Evolutionary conservation across 2,888 invertebrate species (phyloP), one percentile per base, ranked within the genome.

Genomic region (Drosophila pegasa): DNA sequence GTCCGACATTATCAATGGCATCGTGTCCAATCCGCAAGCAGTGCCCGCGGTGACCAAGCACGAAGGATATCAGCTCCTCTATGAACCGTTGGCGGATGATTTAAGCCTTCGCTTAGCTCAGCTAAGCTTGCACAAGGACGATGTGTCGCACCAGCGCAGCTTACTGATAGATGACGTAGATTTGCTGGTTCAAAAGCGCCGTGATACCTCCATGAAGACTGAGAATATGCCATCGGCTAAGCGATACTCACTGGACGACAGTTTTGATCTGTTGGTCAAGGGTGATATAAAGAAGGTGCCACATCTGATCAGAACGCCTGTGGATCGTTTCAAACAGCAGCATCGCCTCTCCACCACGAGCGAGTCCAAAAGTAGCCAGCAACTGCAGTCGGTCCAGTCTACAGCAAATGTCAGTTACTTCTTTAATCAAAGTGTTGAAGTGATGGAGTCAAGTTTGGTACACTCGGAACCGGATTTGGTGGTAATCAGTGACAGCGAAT

Each of bases 1-100:
- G 85, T 94, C 94, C 0, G 91, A 92, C 37, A 93, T 94, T 61
- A 91, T 95, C 14, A 93, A 94, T 18, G 90, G 92, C 51, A 94
- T 95, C 22, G 84, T 93, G 16, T 56, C 68, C 12, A 88, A 85
- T 64, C 74, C 80, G 0, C 50, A 75, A 16, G 63, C 72, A 3
- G 55, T 16, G 58, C 83, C 52, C 14, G 55, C 48, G 27, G 43
- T 92, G 5, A 72, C 68, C 0, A 78, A 86, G 8, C 89, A 89
- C 52, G 79, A 71, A 0, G 92, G 91, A 0, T 82, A 79, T 58
- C 45, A 71, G 7, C 65, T 92, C 31, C 79, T 75, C 22, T 92
- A 91, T 62, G 90, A 89, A 47, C 45, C 80, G 8, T 43, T 88
- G 29, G 56, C 73, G 1, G 55, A 74, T 0, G 76, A 87, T 54